Conservation (phyloP, 2,888 invertebrate species). For the Caenorhabditis wallacei region DNA sequence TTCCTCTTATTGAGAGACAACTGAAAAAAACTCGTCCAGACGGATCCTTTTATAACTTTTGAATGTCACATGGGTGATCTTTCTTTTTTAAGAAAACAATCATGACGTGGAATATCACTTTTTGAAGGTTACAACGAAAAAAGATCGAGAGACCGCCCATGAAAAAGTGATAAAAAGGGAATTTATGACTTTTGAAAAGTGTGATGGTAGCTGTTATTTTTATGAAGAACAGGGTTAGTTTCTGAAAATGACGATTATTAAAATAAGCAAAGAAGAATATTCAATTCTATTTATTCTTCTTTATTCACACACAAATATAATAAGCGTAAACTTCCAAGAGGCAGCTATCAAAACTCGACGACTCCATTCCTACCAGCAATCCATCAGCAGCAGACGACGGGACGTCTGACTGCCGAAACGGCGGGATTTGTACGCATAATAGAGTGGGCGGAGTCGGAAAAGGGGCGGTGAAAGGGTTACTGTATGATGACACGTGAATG, state of each 20-base stretch:
- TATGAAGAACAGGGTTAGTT: not conserved
- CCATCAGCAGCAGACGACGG: constrained; percentile 7
- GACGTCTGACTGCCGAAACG: not conserved
- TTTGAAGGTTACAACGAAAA: constrained; percentile 23
- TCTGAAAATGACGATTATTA: constrained; percentile 6
- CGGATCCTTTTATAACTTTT: constrained; percentile 24
- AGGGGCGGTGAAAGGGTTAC: constrained; percentile 5
- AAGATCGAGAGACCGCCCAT: constrained; percentile 14
- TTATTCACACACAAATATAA: constrained; percentile 1
- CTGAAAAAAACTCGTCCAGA: not conserved
- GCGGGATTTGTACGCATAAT: constrained; percentile 10
- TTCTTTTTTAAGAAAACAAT: constrained; percentile 35
- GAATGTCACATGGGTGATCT: constrained; percentile 28
- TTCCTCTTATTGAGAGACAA: not conserved
- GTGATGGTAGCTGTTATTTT: not conserved
- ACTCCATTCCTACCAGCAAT: not conserved
- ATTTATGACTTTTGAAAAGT: constrained; percentile 20
- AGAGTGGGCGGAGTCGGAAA: constrained; percentile 16
- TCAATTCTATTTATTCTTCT: not conserved
- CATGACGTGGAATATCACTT: constrained; percentile 35
- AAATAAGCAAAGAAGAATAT: not conserved
- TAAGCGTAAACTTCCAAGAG: not conserved
- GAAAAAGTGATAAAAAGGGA: constrained; percentile 3
- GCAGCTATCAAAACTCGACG: not conserved
- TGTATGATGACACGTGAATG: constrained; percentile 29